Evolutionary conservation across 2,888 invertebrate genomes (phyloP), one percentile per base, ranked within the genome.

Genomic region (Pardosa pseudoannulata): DNA sequence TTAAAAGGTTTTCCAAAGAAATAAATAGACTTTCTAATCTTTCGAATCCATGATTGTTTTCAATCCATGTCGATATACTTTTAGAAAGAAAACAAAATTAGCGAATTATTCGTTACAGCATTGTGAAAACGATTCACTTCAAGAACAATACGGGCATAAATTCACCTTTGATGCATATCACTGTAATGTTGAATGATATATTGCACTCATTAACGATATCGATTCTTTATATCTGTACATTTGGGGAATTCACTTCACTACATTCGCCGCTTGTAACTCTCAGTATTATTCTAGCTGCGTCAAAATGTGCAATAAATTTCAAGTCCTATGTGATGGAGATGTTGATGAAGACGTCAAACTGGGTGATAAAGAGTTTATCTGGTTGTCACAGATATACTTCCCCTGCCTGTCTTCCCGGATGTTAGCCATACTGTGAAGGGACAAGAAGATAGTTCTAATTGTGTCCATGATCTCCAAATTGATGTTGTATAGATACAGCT

Each of bases 311-410:
- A 19, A 56, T 56, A 56, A 56, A 56, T 56, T 56, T 19, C 23
- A 23, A 2, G n/a, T 3, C 5, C 5, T 56, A 19, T 23, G 5
- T 3, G 23, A 5, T 56, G 19, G 23, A 23, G 23, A 23, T 23
- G 56, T 5, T 56, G 56, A 56, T 56, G 56, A 56, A 56, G 56
- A 56, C 56, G 19, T 56, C 56, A 56, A 23, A 56, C 56, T 19
- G 56, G 16, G 56, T 23, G 56, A 56, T 56, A 56, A 56, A 56
- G 23, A 23, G 23, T 56, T 56, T 56, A 56, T 56, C 56, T 23
- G 3, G 56, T 56, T 56, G 56, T 56, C 2, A 46, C 5, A 16
- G 56, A 56, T 56, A 56, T 23, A 23, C 56, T 5, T 56, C 19
- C 3, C 23, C 6, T 19, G 3, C 7, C 6, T 3, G 7, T 16